Conservation (phyloP, 2,888 invertebrate species). For the Anoncus sp. region DNA sequence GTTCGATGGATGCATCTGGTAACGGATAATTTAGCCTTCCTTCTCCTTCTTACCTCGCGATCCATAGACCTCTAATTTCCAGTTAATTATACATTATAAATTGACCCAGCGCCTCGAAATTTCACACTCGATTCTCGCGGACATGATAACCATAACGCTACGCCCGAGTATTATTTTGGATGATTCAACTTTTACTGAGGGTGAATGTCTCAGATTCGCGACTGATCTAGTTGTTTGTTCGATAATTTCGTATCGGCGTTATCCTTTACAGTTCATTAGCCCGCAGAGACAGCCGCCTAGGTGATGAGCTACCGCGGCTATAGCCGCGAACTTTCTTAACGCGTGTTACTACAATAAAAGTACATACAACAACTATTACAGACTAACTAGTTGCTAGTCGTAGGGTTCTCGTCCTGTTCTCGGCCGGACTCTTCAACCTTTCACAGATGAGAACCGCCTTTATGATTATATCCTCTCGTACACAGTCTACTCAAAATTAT, state of each 20-base stretch:
- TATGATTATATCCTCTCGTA: constrained; percentile 36
- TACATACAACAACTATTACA: constrained; percentile 56
- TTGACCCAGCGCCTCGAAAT: constrained; percentile 21
- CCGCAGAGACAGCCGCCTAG: constrained; percentile 17
- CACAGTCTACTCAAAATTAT: constrained; percentile 31
- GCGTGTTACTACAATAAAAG: constrained; percentile 40
- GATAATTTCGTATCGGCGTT: neutral
- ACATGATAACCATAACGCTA: neutral
- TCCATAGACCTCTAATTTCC: constrained; percentile 22
- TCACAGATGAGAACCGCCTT: constrained; percentile 60
- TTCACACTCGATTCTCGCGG: neutral
- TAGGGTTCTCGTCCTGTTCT: constrained; percentile 64
- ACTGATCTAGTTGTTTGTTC: neutral
- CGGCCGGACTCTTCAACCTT: constrained; percentile 57
- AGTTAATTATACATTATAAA: constrained; percentile 35
- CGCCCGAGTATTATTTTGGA: neutral
- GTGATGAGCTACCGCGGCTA: constrained; percentile 26
- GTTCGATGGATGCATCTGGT: constrained; percentile 40
- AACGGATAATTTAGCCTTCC: constrained; percentile 42
- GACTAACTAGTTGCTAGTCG: constrained; percentile 64
- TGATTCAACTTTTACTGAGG: constrained; percentile 6
- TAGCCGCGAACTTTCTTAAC: constrained; percentile 42
- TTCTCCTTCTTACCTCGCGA: constrained; percentile 1
- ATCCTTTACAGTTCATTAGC: constrained; percentile 13
- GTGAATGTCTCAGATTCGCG: neutral